Evolutionary conservation across 2,797 vertebrate species (phyloP).

Genomic region (Sus cebifrons): DNA sequence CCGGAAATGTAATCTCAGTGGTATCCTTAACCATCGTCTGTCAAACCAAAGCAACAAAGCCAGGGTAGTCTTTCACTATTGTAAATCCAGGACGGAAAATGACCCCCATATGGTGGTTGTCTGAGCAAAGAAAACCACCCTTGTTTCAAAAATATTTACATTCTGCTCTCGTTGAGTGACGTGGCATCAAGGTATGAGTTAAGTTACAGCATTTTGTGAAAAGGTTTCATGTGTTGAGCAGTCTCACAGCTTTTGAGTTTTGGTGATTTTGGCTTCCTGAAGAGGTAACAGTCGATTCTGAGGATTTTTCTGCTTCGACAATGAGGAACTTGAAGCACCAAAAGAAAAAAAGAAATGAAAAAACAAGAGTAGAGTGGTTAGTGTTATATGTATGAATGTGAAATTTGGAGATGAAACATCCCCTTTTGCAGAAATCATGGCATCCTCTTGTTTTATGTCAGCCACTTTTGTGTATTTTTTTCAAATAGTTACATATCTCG

Average conservation of each 20-base stretch:
- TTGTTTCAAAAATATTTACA: background rate
- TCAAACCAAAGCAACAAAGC: slow-evolving; percentile 45
- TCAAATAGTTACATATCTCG: background rate
- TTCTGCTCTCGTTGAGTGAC: background rate
- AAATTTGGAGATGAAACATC: background rate
- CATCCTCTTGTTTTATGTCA: background rate
- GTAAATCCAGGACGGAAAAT: background rate
- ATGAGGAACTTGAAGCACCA: background rate
- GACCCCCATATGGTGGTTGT: background rate
- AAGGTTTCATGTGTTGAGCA: slow-evolving; percentile 48
- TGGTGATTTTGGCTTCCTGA: background rate
- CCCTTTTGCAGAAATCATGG: background rate
- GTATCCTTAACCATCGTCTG: background rate
- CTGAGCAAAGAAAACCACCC: slow-evolving; percentile 8
- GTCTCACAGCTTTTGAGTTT: slow-evolving; percentile 33
- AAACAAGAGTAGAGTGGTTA: background rate
- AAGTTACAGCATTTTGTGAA: background rate
- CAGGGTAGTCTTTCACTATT: background rate
- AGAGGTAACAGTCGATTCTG: background rate
- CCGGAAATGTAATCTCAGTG: background rate
- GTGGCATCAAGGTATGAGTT: background rate
- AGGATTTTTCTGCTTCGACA: slow-evolving; percentile 13
- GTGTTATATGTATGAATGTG: background rate
- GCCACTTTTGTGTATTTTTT: background rate
- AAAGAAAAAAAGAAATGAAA: background rate